These are phyloP conservation scores for Chrysogorgia sp. DNA, from an alignment of 92 coral and sea anemone genomes.

Conservation along the genomic window DNA sequence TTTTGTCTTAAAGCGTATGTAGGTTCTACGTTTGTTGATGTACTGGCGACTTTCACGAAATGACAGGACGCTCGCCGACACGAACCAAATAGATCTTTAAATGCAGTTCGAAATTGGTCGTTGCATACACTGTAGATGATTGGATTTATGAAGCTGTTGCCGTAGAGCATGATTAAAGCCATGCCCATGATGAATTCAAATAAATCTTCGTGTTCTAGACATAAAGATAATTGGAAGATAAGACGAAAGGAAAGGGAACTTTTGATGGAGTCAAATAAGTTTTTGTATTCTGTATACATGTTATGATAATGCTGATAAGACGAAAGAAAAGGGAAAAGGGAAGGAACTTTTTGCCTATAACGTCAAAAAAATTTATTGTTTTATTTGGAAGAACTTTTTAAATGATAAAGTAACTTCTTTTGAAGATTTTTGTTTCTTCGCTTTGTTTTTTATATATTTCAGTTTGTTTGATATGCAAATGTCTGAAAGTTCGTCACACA, in stretches of 20 bases:
- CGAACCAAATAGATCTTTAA: slow-evolving; percentile 78
- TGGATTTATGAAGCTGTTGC: slow-evolving; percentile 94
- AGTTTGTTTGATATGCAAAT: too few relatives aligned
- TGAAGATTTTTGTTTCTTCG: too few relatives aligned
- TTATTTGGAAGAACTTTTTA: too few relatives aligned
- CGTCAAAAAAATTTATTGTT: too few relatives aligned
- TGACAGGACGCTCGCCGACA: slow-evolving; percentile 46
- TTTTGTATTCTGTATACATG: background rate
- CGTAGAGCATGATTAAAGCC: slow-evolving; percentile 68
- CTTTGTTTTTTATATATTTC: too few relatives aligned
- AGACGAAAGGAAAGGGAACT: background rate
- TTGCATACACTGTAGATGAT: slow-evolving; percentile 93
- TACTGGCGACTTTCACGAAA: slow-evolving; percentile 8
- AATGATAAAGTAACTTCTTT: too few relatives aligned
- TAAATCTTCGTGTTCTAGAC: slow-evolving; percentile 28
- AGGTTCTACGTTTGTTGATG: background rate
- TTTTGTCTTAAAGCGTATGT: background rate
- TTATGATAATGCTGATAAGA: background rate
- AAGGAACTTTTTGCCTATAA: too few relatives aligned
- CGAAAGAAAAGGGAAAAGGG: background rate
- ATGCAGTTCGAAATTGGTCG: slow-evolving; percentile 91
- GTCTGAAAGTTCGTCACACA: too few relatives aligned
- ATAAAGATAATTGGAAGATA: background rate
- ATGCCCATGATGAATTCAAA: slow-evolving; percentile 58
- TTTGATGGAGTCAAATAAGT: background rate